These are phyloP conservation scores for Himantopus leucocephalus DNA, from an alignment of 2,113 vertebrate species.

Conservation along the genomic window DNA sequence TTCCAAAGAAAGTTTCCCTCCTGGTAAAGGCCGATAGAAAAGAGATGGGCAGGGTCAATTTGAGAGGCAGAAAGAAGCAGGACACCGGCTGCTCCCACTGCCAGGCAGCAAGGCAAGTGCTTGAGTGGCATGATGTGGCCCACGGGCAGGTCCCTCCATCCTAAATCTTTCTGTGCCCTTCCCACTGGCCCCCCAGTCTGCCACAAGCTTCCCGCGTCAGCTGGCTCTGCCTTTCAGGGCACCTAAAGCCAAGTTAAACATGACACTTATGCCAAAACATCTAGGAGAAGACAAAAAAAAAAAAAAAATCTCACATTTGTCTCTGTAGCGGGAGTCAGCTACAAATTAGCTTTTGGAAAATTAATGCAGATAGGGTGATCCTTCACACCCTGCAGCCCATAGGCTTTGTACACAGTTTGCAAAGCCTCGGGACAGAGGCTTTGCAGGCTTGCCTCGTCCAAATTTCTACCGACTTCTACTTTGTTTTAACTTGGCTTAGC, in stretches of 20 bases:
- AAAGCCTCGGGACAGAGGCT: not conserved
- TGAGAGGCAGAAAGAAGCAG: not conserved
- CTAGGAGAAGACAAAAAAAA: not conserved
- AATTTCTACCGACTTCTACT: not conserved
- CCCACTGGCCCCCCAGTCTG: not conserved
- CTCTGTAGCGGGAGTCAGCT: not conserved
- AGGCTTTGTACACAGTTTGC: not conserved
- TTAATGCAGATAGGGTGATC: not conserved
- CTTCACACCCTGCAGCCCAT: not conserved
- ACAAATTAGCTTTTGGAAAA: not conserved
- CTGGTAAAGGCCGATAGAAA: not conserved
- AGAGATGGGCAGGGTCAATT: not conserved
- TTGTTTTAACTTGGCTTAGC: not conserved
- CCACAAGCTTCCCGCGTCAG: not conserved
- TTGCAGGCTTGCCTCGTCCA: not conserved
- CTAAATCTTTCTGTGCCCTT: not conserved
- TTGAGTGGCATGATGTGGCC: rapidly evolving
- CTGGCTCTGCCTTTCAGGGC: not conserved
- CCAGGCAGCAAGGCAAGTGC: not conserved
- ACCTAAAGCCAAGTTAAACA: not conserved
- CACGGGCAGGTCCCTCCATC: rapidly evolving
- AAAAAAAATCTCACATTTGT: not conserved
- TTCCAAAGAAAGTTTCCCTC: not conserved
- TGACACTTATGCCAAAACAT: not conserved
- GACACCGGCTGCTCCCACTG: not conserved